Evolutionary conservation across 2,113 vertebrate species (phyloP), one percentile per base, ranked within the genome.

Genomic region (Oryzias celebensis): DNA sequence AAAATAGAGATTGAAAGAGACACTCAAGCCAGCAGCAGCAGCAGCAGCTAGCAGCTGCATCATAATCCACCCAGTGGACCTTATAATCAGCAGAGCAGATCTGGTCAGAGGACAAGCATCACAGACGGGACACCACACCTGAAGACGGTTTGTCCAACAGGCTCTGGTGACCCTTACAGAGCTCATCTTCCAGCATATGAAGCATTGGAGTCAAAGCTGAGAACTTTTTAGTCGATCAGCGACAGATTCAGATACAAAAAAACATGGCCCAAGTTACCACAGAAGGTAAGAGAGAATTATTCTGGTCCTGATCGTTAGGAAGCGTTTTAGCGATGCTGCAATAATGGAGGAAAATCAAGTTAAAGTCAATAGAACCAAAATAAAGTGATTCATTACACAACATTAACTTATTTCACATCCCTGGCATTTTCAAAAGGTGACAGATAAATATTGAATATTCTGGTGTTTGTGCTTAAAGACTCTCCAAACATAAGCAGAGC

Each of bases 1-100:
- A 90, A 92, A 92, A 92, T 92, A 92, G 88, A 86, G 86, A 57
- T 20, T 26, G 62, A 81, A 80, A 62, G 58, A 63, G 75, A 78
- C 71, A 83, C 61, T 83, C 78, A 76, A 87, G 80, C 80, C 82
- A 77, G 52, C 64, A 79, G 26, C 26, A 77, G 52, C 64, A 79
- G 26, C 26, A 26, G 85, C 83, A 85, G 68, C 73, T 10, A 78
- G 73, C 83, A 78, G 67, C 73, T 81, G 78, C 71, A 77, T 84
- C 18, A 77, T 52, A 77, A 65, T 60, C 41, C 74, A 67, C 31
- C 15, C 66, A 66, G 55, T 26, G 36, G 51, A 67, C n/a, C 55
- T 50, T 52, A 66, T 64, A 83, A 75, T 75, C 74, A 81, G 24
- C 31, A n/a, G 45, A 58, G 66, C 61, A 12, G 43, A 75, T 68